Percentiles rank a stretch among this genome's conserved stretches.
Conservation (phyloP, 2,888 invertebrate species). For the Sesia apiformis region DNA sequence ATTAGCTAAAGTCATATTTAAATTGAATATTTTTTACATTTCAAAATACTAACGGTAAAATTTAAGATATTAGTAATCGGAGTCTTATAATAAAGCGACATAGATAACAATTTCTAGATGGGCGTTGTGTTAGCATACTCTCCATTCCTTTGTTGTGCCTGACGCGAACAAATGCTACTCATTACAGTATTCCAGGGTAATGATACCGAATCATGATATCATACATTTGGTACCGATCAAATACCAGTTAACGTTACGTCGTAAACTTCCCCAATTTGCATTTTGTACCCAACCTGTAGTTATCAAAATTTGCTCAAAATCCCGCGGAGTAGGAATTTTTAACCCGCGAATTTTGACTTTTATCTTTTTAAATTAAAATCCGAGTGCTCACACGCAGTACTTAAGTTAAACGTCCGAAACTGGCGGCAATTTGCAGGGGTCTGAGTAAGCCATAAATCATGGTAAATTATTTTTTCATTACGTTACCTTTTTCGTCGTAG, state of each 20-base stretch:
- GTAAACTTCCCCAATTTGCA: constrained; percentile 40
- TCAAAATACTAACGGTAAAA: too few relatives aligned
- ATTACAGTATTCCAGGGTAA: constrained; percentile 4
- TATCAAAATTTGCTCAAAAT: constrained; percentile 40
- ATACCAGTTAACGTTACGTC: constrained; percentile 45
- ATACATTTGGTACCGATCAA: constrained; percentile 36
- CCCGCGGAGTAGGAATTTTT: constrained; percentile 9
- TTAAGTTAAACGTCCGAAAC: constrained; percentile 71
- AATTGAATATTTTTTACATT: too few relatives aligned
- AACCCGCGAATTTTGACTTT: constrained; percentile 11
- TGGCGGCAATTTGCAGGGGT: constrained; percentile 57
- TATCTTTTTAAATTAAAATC: constrained; percentile 29
- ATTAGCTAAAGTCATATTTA: too few relatives aligned
- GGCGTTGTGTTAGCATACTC: neutral
- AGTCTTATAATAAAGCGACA: neutral
- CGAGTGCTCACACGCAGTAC: constrained; percentile 50
- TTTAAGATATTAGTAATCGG: too few relatives aligned
- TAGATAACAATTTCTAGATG: neutral
- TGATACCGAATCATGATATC: constrained; percentile 13
- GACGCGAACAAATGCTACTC: constrained; percentile 26
- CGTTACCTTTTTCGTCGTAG: constrained; percentile 18
- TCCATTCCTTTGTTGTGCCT: neutral
- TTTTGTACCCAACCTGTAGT: constrained; percentile 33
- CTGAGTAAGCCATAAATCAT: constrained; percentile 73
- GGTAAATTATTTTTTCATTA: constrained; percentile 70